phyloP scores from a whole-genome alignment of 2,113 vertebrate genomes.

The Ivindomyrus marchei region DNA sequence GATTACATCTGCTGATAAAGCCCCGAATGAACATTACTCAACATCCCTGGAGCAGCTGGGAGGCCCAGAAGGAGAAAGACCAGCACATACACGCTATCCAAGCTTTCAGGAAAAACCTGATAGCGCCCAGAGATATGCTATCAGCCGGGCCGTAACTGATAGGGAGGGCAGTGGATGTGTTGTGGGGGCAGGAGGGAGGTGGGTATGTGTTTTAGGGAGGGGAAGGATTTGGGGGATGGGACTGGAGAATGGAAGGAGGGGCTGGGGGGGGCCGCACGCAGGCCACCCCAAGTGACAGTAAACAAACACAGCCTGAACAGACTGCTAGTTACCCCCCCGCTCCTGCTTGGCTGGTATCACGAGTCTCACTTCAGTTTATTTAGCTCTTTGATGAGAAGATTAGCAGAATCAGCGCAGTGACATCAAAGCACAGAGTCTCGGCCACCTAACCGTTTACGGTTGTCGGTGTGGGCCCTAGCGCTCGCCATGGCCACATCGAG shows the following conservation, averaged over 20 bases:
- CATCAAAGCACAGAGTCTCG: neutral
- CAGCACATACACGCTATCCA: constrained; percentile 7
- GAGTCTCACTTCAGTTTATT: constrained; percentile 49
- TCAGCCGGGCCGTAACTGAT: constrained; percentile 19
- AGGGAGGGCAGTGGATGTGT: constrained; percentile 8
- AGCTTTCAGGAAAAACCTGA: constrained; percentile 20
- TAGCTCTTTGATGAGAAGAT: constrained; percentile 71
- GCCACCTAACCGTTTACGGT: neutral
- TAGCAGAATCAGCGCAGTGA: constrained; percentile 48
- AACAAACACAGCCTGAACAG: constrained; percentile 45
- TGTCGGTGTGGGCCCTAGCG: neutral
- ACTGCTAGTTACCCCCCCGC: constrained; percentile 41
- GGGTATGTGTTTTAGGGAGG: neutral
- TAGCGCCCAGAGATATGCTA: constrained; percentile 17
- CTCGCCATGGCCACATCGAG: neutral
- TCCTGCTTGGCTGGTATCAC: constrained; percentile 20
- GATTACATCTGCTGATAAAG: constrained; percentile 37
- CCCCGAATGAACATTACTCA: constrained; percentile 25
- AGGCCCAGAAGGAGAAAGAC: constrained; percentile 23
- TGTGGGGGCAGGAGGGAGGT: neutral
- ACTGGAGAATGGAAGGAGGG: neutral
- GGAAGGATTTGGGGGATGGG: neutral
- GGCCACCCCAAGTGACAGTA: constrained; percentile 33
- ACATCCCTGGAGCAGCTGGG: constrained; percentile 3
- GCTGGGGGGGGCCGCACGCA: neutral